Conservation (phyloP, 2,888 invertebrate genomes). For the Hybos culiciformis region DNA sequence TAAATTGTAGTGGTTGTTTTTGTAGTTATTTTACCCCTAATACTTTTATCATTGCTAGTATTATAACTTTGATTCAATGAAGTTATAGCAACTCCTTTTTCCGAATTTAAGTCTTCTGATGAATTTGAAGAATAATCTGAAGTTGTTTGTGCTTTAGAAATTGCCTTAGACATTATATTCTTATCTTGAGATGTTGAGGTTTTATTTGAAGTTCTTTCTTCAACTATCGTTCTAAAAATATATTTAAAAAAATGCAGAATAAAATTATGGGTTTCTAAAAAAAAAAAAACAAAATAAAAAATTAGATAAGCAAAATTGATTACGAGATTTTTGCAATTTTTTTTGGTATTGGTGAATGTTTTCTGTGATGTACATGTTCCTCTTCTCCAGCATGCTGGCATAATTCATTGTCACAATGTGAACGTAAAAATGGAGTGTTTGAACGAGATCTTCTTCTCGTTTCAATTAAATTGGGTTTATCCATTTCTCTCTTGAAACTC, state of each 20-base stretch:
- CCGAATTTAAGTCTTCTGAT: slow-evolving; percentile 39
- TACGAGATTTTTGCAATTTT: slow-evolving; percentile 1
- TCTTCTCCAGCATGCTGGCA: slow-evolving; percentile 42
- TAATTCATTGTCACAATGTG: slow-evolving; percentile 44
- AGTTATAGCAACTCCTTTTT: slow-evolving; percentile 14
- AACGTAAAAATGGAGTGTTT: slow-evolving; percentile 50
- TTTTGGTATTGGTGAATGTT: slow-evolving; percentile 33
- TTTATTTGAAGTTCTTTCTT: slow-evolving; percentile 27
- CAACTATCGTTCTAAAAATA: slow-evolving; percentile 27
- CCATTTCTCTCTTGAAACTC: too few species aligned
- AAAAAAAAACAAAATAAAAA: not conserved
- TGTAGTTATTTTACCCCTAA: slow-evolving; percentile 9
- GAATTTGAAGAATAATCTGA: slow-evolving; percentile 41
- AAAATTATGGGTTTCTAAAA: slow-evolving; percentile 1
- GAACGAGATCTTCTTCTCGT: slow-evolving; percentile 57
- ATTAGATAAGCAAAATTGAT: not conserved
- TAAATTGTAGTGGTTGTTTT: slow-evolving; percentile 22
- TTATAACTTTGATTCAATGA: slow-evolving; percentile 5
- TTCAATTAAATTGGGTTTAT: too few species aligned
- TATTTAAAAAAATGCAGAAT: not conserved
- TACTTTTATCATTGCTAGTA: not conserved
- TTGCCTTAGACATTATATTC: slow-evolving; percentile 11
- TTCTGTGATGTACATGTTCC: slow-evolving; percentile 36
- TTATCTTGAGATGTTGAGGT: slow-evolving; percentile 16
- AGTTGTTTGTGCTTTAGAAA: slow-evolving; percentile 22